Evolutionary conservation across 1,140 invertebrate genomes (phyloP).

Genomic region (Palaemon carinicauda): DNA sequence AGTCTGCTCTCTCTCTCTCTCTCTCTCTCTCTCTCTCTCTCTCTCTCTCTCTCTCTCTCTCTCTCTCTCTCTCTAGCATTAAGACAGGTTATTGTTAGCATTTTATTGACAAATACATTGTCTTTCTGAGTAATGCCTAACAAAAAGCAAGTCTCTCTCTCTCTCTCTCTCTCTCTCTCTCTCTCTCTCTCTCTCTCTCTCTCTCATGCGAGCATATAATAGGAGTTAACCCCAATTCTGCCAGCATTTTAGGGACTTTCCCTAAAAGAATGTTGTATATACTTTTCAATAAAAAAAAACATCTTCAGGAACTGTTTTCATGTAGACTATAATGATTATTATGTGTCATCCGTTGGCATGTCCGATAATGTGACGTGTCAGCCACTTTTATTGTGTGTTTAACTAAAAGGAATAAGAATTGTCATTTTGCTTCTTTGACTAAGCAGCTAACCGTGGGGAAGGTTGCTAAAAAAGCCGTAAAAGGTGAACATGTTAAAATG

Average conservation of each 20-base stretch:
- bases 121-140: too few species aligned
- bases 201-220: too few species aligned
- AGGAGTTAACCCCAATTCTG: background rate
- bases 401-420: constrained; percentile 7
- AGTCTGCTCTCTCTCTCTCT: too few species aligned
- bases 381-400: constrained; percentile 27
- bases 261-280: constrained; percentile 1
- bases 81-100: too few species aligned
- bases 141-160: too few species aligned
- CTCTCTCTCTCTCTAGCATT: too few species aligned
- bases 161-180: too few species aligned
- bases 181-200: too few species aligned
- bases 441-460: constrained; percentile 3
- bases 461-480: background rate
- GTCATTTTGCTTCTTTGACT: background rate
- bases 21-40: too few species aligned
- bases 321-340: constrained; percentile 13
- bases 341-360: background rate
- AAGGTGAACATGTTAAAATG: constrained; percentile 24
- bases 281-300: background rate
- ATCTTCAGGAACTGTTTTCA: constrained; percentile 20
- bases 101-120: too few species aligned
- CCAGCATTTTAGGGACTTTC: constrained; percentile 18
- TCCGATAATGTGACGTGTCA: background rate
- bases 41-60: too few species aligned